phyloP scores from a whole-genome alignment of 2,888 invertebrate species.

The Disparrhopalites patrizii region DNA sequence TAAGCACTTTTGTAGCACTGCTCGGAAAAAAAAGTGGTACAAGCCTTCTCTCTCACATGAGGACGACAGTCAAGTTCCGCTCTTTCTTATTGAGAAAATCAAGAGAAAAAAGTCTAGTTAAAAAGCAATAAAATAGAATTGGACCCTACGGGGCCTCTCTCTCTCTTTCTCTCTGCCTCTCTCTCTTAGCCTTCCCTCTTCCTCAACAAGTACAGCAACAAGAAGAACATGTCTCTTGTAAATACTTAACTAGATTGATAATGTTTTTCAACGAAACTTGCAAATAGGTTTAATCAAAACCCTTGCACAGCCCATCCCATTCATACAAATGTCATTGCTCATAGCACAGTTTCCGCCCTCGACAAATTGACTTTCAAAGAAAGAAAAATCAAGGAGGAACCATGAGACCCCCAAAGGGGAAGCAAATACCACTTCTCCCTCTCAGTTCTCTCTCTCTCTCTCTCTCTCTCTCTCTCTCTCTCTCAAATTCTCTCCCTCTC shows the following conservation, averaged over 20 bases:
- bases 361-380: slow-evolving; percentile 28
- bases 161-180: neutral
- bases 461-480: neutral
- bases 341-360: slow-evolving; percentile 24
- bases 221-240: neutral
- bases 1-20: too few relatives aligned
- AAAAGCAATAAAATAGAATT: slow-evolving; percentile 26
- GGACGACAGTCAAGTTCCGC: slow-evolving; percentile 13
- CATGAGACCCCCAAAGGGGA: too few relatives aligned
- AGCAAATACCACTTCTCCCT: neutral
- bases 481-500: too few relatives aligned
- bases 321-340: slow-evolving; percentile 26
- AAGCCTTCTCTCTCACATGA: too few relatives aligned
- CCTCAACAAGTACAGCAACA: neutral
- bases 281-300: slow-evolving; percentile 26
- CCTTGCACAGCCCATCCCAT: slow-evolving; percentile 24
- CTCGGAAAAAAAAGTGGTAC: too few relatives aligned
- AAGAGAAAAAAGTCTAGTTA: slow-evolving; percentile 28
- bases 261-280: neutral
- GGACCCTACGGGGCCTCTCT: slow-evolving; percentile 14
- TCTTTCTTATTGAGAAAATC: slow-evolving; percentile 23
- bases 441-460: neutral
- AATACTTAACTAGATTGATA: slow-evolving; percentile 21
- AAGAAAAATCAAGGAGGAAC: slow-evolving; percentile 20
- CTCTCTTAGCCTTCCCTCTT: neutral